A percentile compares a stretch with the other conserved stretches of the same genome.
These are phyloP conservation scores for Cyanistes caeruleus DNA, from an alignment of 2,113 vertebrate species.

Conservation along the genomic window DNA sequence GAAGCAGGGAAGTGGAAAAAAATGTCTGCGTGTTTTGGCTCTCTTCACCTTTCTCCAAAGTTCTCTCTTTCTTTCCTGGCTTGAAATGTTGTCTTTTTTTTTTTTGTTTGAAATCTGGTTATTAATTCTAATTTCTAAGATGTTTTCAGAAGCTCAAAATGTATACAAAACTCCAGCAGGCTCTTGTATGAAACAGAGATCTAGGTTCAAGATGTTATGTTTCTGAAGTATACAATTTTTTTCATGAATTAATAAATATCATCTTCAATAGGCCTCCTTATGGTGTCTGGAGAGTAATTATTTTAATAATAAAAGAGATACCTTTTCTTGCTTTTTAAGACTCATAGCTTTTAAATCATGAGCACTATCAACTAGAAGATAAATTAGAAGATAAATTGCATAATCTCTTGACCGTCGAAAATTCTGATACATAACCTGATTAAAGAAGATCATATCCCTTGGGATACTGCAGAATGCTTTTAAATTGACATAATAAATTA, in stretches of 20 bases:
- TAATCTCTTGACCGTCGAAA: neutral
- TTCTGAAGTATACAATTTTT: neutral
- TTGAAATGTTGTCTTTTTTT: neutral
- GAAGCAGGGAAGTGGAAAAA: neutral
- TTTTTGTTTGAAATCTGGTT: neutral
- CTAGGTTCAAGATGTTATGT: neutral
- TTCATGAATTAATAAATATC: neutral
- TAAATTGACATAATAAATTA: neutral
- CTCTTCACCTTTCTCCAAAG: neutral
- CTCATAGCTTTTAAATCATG: neutral
- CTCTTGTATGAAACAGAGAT: neutral
- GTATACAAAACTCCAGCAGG: neutral
- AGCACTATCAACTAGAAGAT: neutral
- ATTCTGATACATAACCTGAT: neutral
- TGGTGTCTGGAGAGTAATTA: neutral
- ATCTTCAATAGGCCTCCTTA: neutral
- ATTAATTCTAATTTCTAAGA: neutral
- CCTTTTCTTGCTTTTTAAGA: neutral
- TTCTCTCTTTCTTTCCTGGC: neutral
- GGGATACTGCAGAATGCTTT: neutral
- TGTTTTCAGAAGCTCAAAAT: neutral
- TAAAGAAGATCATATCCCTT: neutral
- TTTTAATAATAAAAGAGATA: neutral
- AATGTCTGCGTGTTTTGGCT: fast-evolving
- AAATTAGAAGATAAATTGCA: neutral